These are phyloP conservation scores for Heliconius nattereri DNA, from an alignment of 1,140 invertebrate genomes.

Conservation along the genomic window DNA sequence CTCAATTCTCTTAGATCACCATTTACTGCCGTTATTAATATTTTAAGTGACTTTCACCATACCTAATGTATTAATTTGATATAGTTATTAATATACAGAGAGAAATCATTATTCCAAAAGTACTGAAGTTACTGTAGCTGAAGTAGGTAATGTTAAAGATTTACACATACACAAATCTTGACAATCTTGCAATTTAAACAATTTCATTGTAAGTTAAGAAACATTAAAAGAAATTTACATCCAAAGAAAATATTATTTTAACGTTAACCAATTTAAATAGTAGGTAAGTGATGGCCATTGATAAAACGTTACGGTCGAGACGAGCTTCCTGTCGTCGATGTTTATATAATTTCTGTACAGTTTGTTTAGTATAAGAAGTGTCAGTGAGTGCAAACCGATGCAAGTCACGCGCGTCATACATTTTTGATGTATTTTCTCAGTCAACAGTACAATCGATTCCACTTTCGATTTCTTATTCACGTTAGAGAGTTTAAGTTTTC, in stretches of 20 bases:
- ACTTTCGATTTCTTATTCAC: conserved; percentile 46
- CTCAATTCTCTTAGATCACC: no score
- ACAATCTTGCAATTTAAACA: no score
- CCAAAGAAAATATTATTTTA: background rate
- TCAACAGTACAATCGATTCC: conserved; percentile 43
- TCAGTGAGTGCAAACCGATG: conserved; percentile 52
- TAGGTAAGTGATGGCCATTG: conserved; percentile 15
- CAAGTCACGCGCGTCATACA: conserved; percentile 58
- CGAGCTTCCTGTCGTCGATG: conserved; percentile 58
- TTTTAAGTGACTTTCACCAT: no score
- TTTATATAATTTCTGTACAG: conserved; percentile 68
- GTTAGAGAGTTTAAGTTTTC: conserved; percentile 12
- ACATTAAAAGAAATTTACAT: background rate
- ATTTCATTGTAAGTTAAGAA: background rate
- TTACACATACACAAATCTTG: no score
- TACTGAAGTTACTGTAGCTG: no score
- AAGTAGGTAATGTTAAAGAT: no score
- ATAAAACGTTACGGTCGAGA: conserved; percentile 42
- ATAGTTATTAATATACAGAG: no score
- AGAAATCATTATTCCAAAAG: no score
- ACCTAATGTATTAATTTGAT: no score
- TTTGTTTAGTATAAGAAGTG: conserved; percentile 62
- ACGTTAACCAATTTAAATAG: conserved; percentile 8
- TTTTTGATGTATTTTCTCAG: conserved; percentile 53
- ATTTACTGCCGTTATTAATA: no score